phyloP scores from a whole-genome alignment of 2,888 invertebrate species.

The Sepiola atlantica region DNA sequence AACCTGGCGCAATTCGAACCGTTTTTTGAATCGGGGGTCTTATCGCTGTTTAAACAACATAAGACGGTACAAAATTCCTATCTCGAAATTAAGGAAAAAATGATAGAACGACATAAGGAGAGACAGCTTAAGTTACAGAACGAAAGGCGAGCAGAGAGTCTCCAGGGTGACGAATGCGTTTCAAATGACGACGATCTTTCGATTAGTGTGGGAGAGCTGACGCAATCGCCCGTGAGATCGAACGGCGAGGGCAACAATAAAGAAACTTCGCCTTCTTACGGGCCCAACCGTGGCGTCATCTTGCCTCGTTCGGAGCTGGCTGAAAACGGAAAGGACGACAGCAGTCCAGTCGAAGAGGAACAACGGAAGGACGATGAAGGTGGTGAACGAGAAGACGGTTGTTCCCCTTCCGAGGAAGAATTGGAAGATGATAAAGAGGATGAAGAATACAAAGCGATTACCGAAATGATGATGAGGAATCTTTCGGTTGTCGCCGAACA shows the following conservation, averaged over 20 bases:
- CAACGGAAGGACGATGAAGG: not conserved
- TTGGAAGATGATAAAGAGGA: conserved; percentile 42
- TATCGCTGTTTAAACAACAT: conserved; percentile 68
- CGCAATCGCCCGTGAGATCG: not conserved
- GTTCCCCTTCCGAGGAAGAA: not conserved
- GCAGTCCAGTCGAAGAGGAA: not conserved
- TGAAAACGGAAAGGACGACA: conserved; percentile 46
- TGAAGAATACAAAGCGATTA: conserved; percentile 59
- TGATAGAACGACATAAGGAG: not conserved
- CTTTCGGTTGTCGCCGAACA: conserved; percentile 69
- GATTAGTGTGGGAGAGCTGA: not conserved
- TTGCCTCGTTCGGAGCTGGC: conserved; percentile 14
- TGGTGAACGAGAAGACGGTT: not conserved
- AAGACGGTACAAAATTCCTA: conserved; percentile 65
- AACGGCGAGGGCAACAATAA: not conserved
- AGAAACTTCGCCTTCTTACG: not conserved
- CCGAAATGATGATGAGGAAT: conserved; percentile 58
- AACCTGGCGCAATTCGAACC: conserved; percentile 69
- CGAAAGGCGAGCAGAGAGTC: conserved; percentile 37
- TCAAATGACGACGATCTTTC: conserved; percentile 49
- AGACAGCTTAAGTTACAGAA: not conserved
- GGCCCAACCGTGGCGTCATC: not conserved
- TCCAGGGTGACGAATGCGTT: conserved; percentile 48
- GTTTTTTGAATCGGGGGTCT: conserved; percentile 67
- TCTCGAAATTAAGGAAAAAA: conserved; percentile 61